Base-by-base conservation (phyloP, 2,888 invertebrate genomes). In the Watsonalla cultraria region DNA sequence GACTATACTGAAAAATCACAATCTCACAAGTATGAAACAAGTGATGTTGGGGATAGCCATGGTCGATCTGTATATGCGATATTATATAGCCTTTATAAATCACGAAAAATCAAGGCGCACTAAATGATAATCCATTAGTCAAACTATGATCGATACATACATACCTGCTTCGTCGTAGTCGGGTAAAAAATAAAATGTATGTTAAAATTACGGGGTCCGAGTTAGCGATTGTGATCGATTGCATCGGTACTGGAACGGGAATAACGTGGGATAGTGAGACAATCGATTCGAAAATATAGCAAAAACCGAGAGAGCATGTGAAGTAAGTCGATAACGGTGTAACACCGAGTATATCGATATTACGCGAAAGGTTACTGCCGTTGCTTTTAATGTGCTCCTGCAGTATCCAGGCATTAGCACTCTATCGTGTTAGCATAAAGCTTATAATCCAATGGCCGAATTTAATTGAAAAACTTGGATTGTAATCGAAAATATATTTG, bases 231-330 rank as follows among this genome's bases (percentile, higher is more conserved):
- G 60, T 52, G 53, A 62, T 65, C 60, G 55, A 61, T 49, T 24
- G 51, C 37, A 53, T 52, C 58, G 56, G 51, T 54, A 55, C 54
- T 59, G 51, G 60, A 70, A 72, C 70, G 68, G 68, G 63, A 68
- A 60, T 67, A 58, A 60, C 68, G 65, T 58, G 56, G 61, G 62
- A 13, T 37, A 52, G 51, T 47, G 55, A 68, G 53, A 78, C 72
- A 80, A 79, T 78, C 64, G 68, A 64, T 70, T 71, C 66, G 71
- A 75, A 73, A 69, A 73, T 61, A 56, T 54, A 64, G 58, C 59
- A 72, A 78, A 74, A 73, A 72, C 45, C 48, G 11, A 63, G 66
- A 70, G 72, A 71, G 63, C 73, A 72, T 81, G 80, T 69, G 80
- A 81, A 81, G 65, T 73, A 70, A 70, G 63, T 53, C 72, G 64